Evolutionary conservation across 2,797 vertebrate genomes (phyloP), one percentile per base, ranked within the genome.

Genomic region (Poecile montanus): DNA sequence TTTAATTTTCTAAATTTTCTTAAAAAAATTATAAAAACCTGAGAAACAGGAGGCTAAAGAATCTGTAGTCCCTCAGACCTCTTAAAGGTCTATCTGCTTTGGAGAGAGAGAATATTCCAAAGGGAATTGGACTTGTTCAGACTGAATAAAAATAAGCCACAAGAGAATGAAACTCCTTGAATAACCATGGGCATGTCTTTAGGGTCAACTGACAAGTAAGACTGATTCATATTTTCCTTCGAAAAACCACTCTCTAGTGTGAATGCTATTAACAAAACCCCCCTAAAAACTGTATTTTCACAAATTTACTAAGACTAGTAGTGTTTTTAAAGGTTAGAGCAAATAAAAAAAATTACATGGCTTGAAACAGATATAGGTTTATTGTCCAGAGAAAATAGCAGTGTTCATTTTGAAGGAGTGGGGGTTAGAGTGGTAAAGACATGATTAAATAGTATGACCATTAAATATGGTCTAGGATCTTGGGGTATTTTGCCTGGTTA

Each of bases 321-420:
- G 14, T 26, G 38, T 73, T 88, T 65, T 56, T 40, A 47, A 48
- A 89, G 85, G n/a, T 23, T 45, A 54, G 15, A 57, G 47, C 29
- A 80, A 70, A 84, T 17, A 45, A 77, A 61, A 50, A 44, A 56
- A 17, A 12, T 7, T 4, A 67, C 23, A 27, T 6, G 17, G 3
- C 14, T 10, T 16, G 54, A 74, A 75, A 61, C 1, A 2, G 0
- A 0, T 13, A 5, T 0, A n/a, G 19, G 5, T 87, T 71, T 40
- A n/a, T 51, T 54, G 47, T 40, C 50, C 34, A 50, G 15, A 70
- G 61, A 51, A 75, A 72, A 45, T 2, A 51, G 21, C 26, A 62
- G 4, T 7, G 32, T 30, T 34, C 4, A 9, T 36, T 81, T 40
- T 26, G 67, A 61, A 62, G 27, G 60, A n/a, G 12, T 2, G 6